Evolutionary conservation across 2,888 invertebrate genomes (phyloP).

Genomic region (Cinara cedri): DNA sequence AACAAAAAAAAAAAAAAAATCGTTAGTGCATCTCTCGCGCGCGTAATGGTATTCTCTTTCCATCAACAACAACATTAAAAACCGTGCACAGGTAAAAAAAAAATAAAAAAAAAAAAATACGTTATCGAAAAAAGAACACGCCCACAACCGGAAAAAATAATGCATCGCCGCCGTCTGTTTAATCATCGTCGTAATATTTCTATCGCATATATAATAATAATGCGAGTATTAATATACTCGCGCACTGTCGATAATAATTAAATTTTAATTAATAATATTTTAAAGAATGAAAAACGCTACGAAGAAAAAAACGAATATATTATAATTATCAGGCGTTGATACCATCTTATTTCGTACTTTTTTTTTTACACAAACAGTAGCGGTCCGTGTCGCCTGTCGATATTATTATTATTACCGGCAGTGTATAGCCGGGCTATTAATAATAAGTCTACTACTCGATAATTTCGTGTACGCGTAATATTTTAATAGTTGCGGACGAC

Average conservation of each 20-base stretch:
- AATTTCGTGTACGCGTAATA: not conserved
- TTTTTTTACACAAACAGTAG: conserved; percentile 40
- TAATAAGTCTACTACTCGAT: not conserved
- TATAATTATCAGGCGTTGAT: conserved; percentile 46
- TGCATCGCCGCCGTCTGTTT: conserved; percentile 8
- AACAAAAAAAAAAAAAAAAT: not conserved
- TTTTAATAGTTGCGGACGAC: not conserved
- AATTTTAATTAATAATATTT: conserved; percentile 51
- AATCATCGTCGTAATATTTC: conserved; percentile 37
- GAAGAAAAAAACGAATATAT: conserved; percentile 35
- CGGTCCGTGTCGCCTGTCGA: not conserved
- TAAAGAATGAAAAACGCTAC: no score
- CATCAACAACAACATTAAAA: conserved; percentile 34
- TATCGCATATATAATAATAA: no score
- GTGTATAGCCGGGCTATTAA: no score
- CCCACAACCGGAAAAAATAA: conserved; percentile 47
- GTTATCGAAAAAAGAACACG: conserved; percentile 31
- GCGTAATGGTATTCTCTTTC: conserved; percentile 16
- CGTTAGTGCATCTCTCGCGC: not conserved
- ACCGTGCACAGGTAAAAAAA: conserved; percentile 18
- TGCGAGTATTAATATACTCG: not conserved
- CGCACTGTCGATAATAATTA: conserved; percentile 46
- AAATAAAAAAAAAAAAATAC: conserved; percentile 23
- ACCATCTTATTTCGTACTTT: conserved; percentile 30
- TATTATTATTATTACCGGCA: no score